Conservation (phyloP, 2,113 vertebrate genomes). For the Gadus macrocephalus region DNA sequence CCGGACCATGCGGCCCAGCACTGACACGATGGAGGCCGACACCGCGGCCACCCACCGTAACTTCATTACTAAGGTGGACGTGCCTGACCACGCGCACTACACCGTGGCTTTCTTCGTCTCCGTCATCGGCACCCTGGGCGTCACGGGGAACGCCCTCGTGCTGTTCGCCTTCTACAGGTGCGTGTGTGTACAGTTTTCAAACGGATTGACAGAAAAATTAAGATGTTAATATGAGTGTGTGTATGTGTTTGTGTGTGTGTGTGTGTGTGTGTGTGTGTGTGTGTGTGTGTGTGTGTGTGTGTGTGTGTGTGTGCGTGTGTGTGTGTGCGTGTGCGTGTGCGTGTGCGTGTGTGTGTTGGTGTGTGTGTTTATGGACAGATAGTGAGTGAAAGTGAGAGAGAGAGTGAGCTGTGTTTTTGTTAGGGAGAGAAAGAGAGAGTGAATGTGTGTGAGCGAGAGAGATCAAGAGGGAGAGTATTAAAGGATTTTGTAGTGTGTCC, state of each 20-base stretch:
- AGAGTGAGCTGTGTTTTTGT: no score
- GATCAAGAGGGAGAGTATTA: no score
- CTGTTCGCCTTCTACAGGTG: constrained; percentile 94
- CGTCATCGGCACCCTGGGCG: constrained; percentile 82
- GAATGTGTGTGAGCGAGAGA: no score
- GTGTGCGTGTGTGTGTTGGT: no score
- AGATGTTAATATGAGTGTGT: no score
- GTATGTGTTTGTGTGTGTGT: neutral
- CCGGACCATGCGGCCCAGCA: constrained; percentile 51
- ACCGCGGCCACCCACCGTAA: constrained; percentile 54
- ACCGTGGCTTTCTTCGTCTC: constrained; percentile 80
- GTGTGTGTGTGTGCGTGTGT: neutral
- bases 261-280: constrained; percentile 11
- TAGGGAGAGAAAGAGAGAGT: no score
- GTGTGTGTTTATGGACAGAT: no score
- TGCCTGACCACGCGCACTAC: constrained; percentile 86
- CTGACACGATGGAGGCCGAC: constrained; percentile 68
- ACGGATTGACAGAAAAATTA: no score
- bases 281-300: constrained; percentile 6
- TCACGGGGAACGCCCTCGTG: constrained; percentile 85
- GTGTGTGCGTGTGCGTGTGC: neutral
- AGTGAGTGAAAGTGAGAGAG: no score
- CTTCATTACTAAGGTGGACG: constrained; percentile 74
- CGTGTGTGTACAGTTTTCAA: constrained; percentile 7
- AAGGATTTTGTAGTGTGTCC: no score